Percentiles rank a stretch among this genome's conserved stretches.
Conservation (phyloP, 1,140 invertebrate genomes). For the Zaprionus taronus region DNA sequence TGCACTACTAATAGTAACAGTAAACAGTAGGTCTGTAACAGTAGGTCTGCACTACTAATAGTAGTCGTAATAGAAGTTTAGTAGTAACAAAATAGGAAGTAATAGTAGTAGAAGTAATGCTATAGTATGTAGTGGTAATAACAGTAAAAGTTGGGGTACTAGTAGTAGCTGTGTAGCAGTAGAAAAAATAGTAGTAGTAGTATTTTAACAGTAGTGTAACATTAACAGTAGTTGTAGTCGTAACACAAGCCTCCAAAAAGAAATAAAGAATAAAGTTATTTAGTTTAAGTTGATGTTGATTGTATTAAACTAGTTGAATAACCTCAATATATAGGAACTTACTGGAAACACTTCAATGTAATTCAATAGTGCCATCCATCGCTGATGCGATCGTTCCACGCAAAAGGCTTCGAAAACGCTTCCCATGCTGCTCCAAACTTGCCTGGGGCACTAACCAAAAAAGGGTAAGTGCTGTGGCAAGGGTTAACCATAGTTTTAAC, state of each 20-base stretch:
- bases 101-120: too few relatives aligned
- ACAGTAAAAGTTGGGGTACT: neutral
- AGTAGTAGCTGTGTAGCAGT: too few relatives aligned
- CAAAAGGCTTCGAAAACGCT: neutral
- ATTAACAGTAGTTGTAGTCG: too few relatives aligned
- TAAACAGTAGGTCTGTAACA: neutral
- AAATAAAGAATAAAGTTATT: neutral
- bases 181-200: too few relatives aligned
- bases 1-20: too few relatives aligned
- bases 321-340: neutral
- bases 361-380: neutral
- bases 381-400: neutral
- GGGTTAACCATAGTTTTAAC: constrained; percentile 32
- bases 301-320: too few relatives aligned
- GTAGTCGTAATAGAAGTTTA: too few relatives aligned
- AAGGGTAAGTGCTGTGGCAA: constrained; percentile 18
- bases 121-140: too few relatives aligned
- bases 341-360: too few relatives aligned
- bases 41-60: neutral
- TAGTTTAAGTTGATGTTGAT: neutral
- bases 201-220: too few relatives aligned
- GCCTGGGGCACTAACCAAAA: constrained; percentile 1
- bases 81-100: too few relatives aligned
- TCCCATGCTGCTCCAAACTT: neutral
- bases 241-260: neutral